phyloP scores from a whole-genome alignment of 2,888 invertebrate genomes.

The Machimus atricapillus region DNA sequence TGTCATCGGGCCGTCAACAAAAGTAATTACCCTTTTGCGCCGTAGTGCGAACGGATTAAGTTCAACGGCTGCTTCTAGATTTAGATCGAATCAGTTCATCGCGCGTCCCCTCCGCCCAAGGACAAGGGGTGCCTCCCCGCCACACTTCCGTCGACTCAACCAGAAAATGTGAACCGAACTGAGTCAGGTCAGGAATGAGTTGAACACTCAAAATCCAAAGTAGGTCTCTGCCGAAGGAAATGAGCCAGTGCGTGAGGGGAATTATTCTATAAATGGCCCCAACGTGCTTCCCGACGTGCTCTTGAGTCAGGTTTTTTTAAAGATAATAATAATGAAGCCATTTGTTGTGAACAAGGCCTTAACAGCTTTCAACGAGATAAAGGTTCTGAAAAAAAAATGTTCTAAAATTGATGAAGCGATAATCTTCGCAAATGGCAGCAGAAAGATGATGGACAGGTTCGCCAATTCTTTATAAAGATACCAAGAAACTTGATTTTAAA shows the following conservation, averaged over 20 bases:
- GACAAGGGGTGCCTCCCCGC: not conserved
- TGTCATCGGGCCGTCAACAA: constrained; percentile 4
- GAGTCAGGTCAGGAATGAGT: constrained; percentile 26
- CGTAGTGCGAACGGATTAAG: not conserved
- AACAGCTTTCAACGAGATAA: not conserved
- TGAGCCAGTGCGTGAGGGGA: not conserved
- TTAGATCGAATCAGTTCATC: not conserved
- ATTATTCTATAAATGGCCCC: not conserved
- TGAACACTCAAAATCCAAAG: not conserved
- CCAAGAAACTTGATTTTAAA: not conserved
- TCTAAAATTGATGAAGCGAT: not conserved
- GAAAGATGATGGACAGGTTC: not conserved
- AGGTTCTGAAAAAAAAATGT: not conserved
- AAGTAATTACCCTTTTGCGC: constrained; percentile 16
- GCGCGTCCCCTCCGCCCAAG: not conserved
- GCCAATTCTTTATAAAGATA: not conserved
- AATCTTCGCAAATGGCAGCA: not conserved
- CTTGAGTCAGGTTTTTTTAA: not conserved
- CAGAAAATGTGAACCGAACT: constrained; percentile 3
- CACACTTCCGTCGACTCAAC: constrained; percentile 1
- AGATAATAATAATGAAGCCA: not conserved
- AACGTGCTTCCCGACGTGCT: not conserved
- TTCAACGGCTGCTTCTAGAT: not conserved
- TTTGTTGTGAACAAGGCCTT: not conserved
- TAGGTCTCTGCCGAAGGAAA: not conserved